A percentile compares a stretch with the other conserved stretches of the same genome.
Evolutionary conservation across 2,888 invertebrate genomes (phyloP).

Genomic region (Eupithecia tripunctaria): DNA sequence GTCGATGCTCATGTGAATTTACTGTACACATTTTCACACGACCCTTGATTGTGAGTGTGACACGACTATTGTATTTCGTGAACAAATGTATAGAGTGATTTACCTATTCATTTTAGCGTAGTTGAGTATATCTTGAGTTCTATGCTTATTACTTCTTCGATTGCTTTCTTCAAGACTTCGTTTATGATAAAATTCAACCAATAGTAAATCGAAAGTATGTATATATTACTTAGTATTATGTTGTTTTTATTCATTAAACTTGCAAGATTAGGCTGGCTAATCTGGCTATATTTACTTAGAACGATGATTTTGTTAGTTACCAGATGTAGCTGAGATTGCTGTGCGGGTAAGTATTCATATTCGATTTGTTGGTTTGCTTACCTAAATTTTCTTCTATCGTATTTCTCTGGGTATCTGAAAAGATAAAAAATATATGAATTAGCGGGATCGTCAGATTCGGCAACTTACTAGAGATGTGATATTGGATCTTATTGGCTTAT

Average conservation of each 20-base stretch:
- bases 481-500: neutral
- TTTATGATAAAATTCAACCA: neutral
- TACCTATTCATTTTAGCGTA: neutral
- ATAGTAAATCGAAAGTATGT: no score
- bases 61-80: constrained; percentile 14
- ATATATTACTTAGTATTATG: no score
- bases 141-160: neutral
- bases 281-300: neutral
- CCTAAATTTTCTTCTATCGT: neutral
- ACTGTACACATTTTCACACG: constrained; percentile 68
- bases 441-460: neutral
- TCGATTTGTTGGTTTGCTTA: neutral
- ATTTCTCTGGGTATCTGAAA: neutral
- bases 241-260: neutral
- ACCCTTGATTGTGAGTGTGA: constrained; percentile 44
- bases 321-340: neutral
- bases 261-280: neutral
- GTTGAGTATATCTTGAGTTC: neutral
- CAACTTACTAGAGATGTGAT: neutral
- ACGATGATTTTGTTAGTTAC: neutral
- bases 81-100: neutral
- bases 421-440: neutral
- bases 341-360: neutral
- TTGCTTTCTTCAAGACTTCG: neutral
- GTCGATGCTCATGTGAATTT: constrained; percentile 66